Evolutionary conservation across 2,888 invertebrate species (phyloP).

Genomic region (Mayetiola destructor): DNA sequence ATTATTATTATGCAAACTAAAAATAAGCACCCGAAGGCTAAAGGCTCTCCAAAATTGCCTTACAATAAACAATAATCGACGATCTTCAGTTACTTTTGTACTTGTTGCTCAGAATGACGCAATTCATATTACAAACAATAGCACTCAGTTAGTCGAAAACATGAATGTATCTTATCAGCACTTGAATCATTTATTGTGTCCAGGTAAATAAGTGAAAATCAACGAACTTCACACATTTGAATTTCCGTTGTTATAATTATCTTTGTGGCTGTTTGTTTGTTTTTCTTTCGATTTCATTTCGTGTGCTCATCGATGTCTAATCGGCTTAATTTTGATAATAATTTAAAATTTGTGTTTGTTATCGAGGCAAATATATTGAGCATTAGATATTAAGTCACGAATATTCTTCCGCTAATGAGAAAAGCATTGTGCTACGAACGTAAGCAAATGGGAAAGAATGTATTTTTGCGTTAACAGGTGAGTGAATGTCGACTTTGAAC

Average conservation of each 20-base stretch:
- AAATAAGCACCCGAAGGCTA: neutral
- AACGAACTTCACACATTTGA: neutral
- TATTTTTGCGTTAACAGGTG: no score
- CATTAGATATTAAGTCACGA: no score
- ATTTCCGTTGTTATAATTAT: constrained; percentile 1
- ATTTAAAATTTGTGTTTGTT: neutral
- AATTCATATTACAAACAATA: neutral
- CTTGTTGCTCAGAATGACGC: no score
- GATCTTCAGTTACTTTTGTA: no score
- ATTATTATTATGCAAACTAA: neutral
- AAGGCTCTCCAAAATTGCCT: neutral
- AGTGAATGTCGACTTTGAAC: no score
- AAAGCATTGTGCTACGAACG: no score
- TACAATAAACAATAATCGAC: no score
- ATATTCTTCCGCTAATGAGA: no score
- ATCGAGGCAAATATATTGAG: no score
- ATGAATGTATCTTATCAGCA: neutral
- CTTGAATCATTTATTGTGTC: neutral
- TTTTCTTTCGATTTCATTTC: neutral
- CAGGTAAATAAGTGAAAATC: neutral
- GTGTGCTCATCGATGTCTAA: neutral
- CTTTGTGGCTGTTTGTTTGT: neutral
- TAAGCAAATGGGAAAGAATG: no score
- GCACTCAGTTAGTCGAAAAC: neutral
- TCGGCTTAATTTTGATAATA: neutral